phyloP scores from a whole-genome alignment of 2,113 vertebrate genomes.

The Mohoua ochrocephala region DNA sequence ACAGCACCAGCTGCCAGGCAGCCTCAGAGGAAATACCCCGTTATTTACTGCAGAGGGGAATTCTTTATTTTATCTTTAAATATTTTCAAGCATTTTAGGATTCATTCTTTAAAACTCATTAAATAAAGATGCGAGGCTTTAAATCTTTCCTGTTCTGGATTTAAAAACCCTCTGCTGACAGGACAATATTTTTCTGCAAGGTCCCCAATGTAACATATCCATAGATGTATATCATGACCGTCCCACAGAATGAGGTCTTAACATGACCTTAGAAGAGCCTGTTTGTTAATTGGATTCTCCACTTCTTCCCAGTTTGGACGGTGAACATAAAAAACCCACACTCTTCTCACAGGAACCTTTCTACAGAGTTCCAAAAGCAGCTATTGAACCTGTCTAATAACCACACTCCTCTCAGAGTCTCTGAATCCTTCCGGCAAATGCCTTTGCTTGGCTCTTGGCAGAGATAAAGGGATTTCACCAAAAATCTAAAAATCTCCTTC shows the following conservation, averaged over 20 bases:
- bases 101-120: neutral
- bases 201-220: neutral
- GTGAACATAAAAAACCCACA: neutral
- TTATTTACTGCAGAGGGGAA: neutral
- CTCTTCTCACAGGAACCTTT: neutral
- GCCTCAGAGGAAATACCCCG: neutral
- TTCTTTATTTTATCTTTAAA: neutral
- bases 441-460: neutral
- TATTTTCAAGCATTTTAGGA: neutral
- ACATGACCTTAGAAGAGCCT: neutral
- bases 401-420: neutral
- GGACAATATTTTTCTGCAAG: neutral
- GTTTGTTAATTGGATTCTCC: neutral
- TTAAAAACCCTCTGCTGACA: neutral
- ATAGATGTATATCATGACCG: neutral
- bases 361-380: neutral
- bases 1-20: neutral
- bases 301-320: neutral
- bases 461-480: neutral
- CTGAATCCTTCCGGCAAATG: neutral
- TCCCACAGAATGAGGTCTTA: neutral
- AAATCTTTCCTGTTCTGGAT: neutral
- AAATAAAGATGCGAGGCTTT: neutral
- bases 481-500: neutral
- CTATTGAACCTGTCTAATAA: neutral